Conservation (phyloP, 2,888 invertebrate genomes). For the Liodrosophila aerea region DNA sequence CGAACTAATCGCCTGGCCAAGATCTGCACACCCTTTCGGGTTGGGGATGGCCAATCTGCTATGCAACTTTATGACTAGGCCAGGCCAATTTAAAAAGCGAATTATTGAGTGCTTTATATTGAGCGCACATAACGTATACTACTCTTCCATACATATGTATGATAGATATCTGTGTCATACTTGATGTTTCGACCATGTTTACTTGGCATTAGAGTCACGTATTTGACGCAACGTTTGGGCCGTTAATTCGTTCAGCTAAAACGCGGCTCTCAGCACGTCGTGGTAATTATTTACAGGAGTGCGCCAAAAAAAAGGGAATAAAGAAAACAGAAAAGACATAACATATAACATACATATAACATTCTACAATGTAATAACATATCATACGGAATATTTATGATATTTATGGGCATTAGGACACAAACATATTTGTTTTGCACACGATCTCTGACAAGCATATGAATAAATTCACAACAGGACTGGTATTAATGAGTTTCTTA, state of each 20-base stretch:
- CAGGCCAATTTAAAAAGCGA: constrained; percentile 65
- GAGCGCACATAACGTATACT: constrained; percentile 43
- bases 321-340: constrained; percentile 20
- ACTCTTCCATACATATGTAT: neutral
- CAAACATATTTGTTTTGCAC: constrained; percentile 61
- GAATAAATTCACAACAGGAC: constrained; percentile 55
- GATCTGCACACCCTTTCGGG: constrained; percentile 32
- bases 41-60: constrained; percentile 48
- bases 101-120: constrained; percentile 68
- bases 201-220: constrained; percentile 72
- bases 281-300: constrained; percentile 73
- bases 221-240: constrained; percentile 76
- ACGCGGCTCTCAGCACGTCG: constrained; percentile 57
- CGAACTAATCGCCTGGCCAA: constrained; percentile 67
- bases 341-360: constrained; percentile 53
- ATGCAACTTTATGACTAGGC: constrained; percentile 70
- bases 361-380: constrained; percentile 52
- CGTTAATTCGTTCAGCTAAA: constrained; percentile 72
- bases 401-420: constrained; percentile 64
- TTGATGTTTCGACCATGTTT: constrained; percentile 24
- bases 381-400: constrained; percentile 58
- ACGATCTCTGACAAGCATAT: constrained; percentile 47
- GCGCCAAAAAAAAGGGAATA: too few relatives aligned
- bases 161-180: constrained; percentile 13
- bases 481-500: too few relatives aligned